Percentiles rank a stretch among this genome's conserved stretches.
Conservation (phyloP, 2,888 invertebrate species). For the Fragum sueziense region DNA sequence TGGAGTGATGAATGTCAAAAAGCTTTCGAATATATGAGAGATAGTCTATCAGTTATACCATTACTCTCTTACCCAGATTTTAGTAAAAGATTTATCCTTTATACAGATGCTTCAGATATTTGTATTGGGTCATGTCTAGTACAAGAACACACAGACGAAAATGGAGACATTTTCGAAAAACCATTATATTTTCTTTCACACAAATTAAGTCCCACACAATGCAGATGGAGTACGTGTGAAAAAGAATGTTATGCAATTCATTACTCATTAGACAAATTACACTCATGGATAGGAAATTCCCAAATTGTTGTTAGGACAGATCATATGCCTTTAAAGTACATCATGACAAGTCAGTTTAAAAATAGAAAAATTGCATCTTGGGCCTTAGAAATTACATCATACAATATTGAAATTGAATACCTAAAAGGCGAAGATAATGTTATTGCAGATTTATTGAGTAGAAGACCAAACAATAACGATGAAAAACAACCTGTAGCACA, state of each 20-base stretch:
- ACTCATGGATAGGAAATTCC: background rate
- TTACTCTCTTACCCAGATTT: conserved; percentile 5
- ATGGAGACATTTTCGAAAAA: background rate
- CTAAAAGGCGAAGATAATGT: conserved; percentile 10
- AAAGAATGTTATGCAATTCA: conserved; percentile 13
- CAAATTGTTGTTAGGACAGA: background rate
- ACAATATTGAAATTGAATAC: conserved; percentile 8
- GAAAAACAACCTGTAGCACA: background rate
- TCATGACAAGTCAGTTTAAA: background rate
- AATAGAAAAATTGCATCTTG: conserved; percentile 10
- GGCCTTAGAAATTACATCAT: conserved; percentile 8
- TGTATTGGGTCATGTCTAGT: background rate
- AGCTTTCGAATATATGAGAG: conserved; percentile 4
- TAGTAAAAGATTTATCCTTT: conserved; percentile 1
- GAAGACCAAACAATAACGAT: background rate
- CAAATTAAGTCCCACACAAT: conserved; percentile 1
- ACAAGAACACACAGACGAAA: background rate
- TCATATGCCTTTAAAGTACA: conserved; percentile 3
- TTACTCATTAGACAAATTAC: background rate
- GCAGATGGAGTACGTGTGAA: conserved; percentile 4
- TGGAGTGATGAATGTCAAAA: too few species aligned
- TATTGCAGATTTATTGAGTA: conserved; percentile 9
- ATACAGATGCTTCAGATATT: conserved; percentile 3
- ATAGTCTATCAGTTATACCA: background rate
- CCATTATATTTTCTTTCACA: background rate